phyloP scores from a whole-genome alignment of 2,888 invertebrate species.

The Lamellibrachia satsuma region DNA sequence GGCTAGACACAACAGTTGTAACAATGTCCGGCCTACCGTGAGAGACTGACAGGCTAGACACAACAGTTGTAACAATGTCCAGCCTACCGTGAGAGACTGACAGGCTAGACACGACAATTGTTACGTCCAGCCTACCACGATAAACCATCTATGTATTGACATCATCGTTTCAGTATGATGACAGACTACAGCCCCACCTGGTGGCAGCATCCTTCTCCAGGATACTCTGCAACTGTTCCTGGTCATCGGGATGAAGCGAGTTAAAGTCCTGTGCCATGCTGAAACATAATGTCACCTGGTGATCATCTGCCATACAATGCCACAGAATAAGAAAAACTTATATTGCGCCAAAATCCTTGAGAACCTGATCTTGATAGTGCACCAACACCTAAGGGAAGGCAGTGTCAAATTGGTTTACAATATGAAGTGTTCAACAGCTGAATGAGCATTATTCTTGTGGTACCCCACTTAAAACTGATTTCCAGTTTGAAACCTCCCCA shows the following conservation, averaged over 20 bases:
- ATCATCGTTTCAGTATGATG: not conserved
- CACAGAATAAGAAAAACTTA: not conserved
- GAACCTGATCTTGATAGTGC: constrained; percentile 29
- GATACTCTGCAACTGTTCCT: constrained; percentile 58
- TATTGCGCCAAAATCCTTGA: not conserved
- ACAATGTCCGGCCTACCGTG: no score
- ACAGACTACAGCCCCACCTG: constrained; percentile 12
- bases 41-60: no score
- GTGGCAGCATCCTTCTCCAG: constrained; percentile 58
- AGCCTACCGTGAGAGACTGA: not conserved
- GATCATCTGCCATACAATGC: no score
- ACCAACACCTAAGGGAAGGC: not conserved
- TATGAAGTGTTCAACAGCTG: no score
- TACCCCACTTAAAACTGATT: no score
- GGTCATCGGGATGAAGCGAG: constrained; percentile 58
- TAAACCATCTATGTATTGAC: not conserved
- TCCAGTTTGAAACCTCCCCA: no score
- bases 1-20: no score
- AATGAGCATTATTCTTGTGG: no score
- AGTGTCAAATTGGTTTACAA: no score
- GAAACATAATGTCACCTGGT: constrained; percentile 14
- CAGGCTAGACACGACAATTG: not conserved
- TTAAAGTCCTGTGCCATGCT: constrained; percentile 49
- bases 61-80: not conserved
- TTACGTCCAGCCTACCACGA: not conserved